Base-by-base conservation (phyloP, 2,113 vertebrate genomes). In the Hypanus sabinus region DNA sequence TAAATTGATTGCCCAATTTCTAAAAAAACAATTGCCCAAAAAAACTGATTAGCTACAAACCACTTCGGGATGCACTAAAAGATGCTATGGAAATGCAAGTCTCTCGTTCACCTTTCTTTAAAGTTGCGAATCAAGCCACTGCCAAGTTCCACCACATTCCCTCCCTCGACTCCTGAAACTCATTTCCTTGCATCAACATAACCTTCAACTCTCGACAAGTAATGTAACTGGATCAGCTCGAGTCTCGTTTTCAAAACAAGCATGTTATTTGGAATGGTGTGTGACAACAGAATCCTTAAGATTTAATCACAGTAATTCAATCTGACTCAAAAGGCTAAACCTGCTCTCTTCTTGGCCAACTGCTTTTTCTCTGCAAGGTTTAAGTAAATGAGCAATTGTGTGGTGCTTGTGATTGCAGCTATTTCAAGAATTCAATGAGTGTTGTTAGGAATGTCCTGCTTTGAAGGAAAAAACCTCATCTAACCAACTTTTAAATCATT, bases 341-440 rank as follows among this genome's bases (percentile, higher is more conserved):
- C 81, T 3, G 57, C 81, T 85, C 24, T 60, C 30, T 22, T 14
- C 8, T 85, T 38, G 36, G n/a, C 33, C 33, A 38, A 38, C 3
- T 36, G 33, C n/a, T 80, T 38, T 36, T 14, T 38, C 36, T 46
- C 16, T 46, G 79, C 18, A 46, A 81, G 79, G 11, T 81, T 80
- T 1, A 22, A 81, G 33, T 81, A 18, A 81, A 81, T 81, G 79
- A 4, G 36, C 36, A 20, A 5, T 79, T 79, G 79, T 81, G 79
- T 18, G 36, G 79, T 36, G 16, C 18, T 81, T 18, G 16, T 20
- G 14, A 88, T 62, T 20, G 24, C 24, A 62, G 85, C 60, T 88
- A 87, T 87, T 60, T 57, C 83, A 62, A 88, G 55, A 88, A 88
- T 88, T 88, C 24, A 62, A n/a, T 88, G 27, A 60, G 55, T 30